Percentiles rank a stretch among this genome's conserved stretches.
These are phyloP conservation scores for Strix aluco DNA, from an alignment of 2,113 vertebrate genomes.

Conservation along the genomic window DNA sequence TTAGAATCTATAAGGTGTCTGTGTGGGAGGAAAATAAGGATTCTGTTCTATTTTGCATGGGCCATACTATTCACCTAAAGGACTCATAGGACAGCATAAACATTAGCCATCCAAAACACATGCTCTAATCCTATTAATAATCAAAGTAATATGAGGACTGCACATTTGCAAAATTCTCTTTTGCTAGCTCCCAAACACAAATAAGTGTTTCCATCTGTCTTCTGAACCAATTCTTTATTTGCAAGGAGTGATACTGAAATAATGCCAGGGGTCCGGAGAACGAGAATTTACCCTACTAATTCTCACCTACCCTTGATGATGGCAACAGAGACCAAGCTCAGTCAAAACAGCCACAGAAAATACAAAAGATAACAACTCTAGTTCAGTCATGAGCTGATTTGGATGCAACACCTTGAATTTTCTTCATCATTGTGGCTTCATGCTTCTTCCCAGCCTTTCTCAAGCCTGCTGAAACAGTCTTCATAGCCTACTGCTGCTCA, in stretches of 20 bases:
- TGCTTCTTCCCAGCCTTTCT: background rate
- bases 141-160: background rate
- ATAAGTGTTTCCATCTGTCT: background rate
- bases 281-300: background rate
- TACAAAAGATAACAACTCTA: background rate
- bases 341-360: background rate
- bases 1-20: background rate
- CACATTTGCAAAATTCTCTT: background rate
- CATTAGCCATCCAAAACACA: background rate
- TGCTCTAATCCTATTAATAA: background rate
- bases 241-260: background rate
- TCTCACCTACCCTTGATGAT: background rate
- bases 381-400: background rate
- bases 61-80: background rate
- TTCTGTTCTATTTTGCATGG: background rate
- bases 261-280: background rate
- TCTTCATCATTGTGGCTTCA: background rate
- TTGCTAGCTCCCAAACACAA: background rate
- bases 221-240: background rate
- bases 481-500: background rate
- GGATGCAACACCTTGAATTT: background rate
- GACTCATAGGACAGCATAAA: background rate
- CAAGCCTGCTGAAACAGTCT: background rate
- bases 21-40: too few relatives aligned
- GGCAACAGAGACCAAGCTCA: background rate